phyloP scores from a whole-genome alignment of 2,113 vertebrate species.

The Maccullochella peelii region DNA sequence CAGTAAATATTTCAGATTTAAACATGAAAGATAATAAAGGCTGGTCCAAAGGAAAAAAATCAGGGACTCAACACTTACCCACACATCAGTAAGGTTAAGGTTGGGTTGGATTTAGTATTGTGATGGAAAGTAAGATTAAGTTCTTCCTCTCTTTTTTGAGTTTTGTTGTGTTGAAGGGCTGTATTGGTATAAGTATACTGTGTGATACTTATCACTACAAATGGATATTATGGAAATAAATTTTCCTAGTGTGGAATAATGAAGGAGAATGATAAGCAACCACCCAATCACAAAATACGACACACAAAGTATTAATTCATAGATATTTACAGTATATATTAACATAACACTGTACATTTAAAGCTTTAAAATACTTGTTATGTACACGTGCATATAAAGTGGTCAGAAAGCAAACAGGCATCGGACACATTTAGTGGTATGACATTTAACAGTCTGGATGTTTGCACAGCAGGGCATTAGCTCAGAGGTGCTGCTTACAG shows the following conservation, averaged over 20 bases:
- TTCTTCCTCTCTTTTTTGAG: background rate
- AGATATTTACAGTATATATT: conserved; percentile 70
- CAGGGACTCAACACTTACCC: conserved; percentile 37
- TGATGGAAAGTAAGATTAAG: background rate
- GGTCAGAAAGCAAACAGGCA: conserved; percentile 62
- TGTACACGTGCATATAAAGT: conserved; percentile 71
- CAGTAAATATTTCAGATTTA: background rate
- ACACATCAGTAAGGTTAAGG: conserved; percentile 11
- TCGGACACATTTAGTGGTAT: conserved; percentile 45
- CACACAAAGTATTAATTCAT: conserved; percentile 53
- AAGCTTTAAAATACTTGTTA: conserved; percentile 62
- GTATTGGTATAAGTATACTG: background rate
- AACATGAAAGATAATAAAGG: background rate
- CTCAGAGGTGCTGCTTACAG: conserved; percentile 23
- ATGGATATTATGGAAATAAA: background rate
- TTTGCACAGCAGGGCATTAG: conserved; percentile 18
- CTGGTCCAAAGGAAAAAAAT: background rate
- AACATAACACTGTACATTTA: conserved; percentile 69
- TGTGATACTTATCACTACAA: background rate
- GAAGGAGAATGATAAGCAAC: background rate
- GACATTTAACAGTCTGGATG: conserved; percentile 62
- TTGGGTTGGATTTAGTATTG: conserved; percentile 7
- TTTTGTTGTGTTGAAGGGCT: background rate
- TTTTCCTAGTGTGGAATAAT: background rate
- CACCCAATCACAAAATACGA: conserved; percentile 32